A percentile compares a stretch with the other conserved stretches of the same genome.
phyloP scores from a whole-genome alignment of 2,888 invertebrate species.

The Lochmaea crataegi region DNA sequence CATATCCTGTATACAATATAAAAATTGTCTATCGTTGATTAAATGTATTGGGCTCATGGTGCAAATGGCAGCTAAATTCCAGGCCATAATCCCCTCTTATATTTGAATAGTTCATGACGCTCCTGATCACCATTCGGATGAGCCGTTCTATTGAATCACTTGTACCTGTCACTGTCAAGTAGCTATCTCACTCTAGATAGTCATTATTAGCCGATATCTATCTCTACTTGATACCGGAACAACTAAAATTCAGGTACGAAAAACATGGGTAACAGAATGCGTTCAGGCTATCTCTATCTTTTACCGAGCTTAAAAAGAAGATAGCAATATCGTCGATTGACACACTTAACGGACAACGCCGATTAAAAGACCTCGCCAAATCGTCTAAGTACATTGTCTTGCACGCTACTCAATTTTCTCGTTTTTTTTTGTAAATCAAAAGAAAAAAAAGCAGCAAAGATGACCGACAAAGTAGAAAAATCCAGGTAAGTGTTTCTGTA shows the following conservation, averaged over 20 bases:
- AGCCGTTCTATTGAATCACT: neutral
- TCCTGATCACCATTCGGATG: neutral
- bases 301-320: neutral
- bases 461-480: constrained; percentile 31
- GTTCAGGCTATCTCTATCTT: constrained; percentile 5
- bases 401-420: constrained; percentile 27
- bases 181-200: constrained; percentile 1
- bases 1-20: too few species aligned
- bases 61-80: neutral
- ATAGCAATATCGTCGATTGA: constrained; percentile 16
- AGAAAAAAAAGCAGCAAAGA: constrained; percentile 23
- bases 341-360: constrained; percentile 18
- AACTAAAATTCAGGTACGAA: constrained; percentile 7
- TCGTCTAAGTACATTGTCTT: neutral
- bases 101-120: neutral
- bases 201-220: neutral
- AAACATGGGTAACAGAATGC: constrained; percentile 1
- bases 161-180: neutral
- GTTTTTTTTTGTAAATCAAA: constrained; percentile 27
- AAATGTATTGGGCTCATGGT: neutral
- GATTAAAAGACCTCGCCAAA: constrained; percentile 21
- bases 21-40: neutral
- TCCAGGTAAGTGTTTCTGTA: constrained; percentile 17
- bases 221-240: constrained; percentile 7
- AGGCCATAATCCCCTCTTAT: neutral